Base-by-base conservation (phyloP, 2,888 invertebrate species). In the Ophion slaviceki region DNA sequence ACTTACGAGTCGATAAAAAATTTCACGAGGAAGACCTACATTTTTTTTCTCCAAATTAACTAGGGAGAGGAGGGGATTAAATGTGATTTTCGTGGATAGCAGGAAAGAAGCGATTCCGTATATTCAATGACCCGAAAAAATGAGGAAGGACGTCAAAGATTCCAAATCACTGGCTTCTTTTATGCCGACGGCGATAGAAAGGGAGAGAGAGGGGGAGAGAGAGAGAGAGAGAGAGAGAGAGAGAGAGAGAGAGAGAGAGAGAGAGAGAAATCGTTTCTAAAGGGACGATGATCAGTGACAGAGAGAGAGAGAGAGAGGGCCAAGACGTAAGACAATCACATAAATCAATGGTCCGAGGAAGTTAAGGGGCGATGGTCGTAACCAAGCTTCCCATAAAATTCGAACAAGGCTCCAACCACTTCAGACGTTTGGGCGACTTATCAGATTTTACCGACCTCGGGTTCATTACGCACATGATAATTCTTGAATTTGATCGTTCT, bases 401-500 rank as follows among this genome's bases (percentile, higher is more conserved):
- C 72, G 76, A 64, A 32, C 67, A 64, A 20, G 47, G 28, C 5
- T 59, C 57, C 53, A 10, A 68, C 67, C 77, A 59, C 68, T 57
- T 68, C 67, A 66, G 77, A 62, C 75, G 28, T 45, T 40, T 32
- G 20, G 40, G 40, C 64, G 70, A 45, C 40, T 82, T 82, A 77
- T 82, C 82, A 66, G 82, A 78, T 82, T 70, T 61, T 66, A 57
- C 17, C 62, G 76, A 82, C 71, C 59, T 71, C 57, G 57, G 62
- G 47, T 82, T 82, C 82, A 82, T 78, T 77, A 77, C 77, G 78
- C 82, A 82, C 72, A 78, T 59, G 40, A 24, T n/a, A 59, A 59
- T 59, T 57, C 59, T 14, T 68, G 45, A 59, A 40, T 59, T 68
- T 57, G 68, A 57, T 77, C 68, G 7, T 5, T 77, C 40, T 68